Percentiles rank a stretch among this genome's conserved stretches.
These are phyloP conservation scores for Astropecten irregularis DNA, from an alignment of 53 echinoderm and acorn worm species.

Conservation along the genomic window DNA sequence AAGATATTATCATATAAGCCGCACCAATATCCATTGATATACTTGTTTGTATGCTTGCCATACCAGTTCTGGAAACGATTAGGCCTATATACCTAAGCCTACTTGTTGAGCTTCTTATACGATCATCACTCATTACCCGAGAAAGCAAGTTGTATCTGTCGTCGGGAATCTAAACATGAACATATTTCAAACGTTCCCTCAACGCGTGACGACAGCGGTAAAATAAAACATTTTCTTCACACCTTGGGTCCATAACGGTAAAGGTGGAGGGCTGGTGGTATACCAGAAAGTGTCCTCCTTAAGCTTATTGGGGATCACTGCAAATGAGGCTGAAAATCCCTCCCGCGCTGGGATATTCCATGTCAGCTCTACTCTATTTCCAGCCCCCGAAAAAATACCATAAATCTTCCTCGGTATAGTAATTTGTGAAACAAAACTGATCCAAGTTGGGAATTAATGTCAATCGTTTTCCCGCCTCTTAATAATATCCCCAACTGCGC, in stretches of 20 bases:
- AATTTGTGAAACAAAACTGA: neutral
- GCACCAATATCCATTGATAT: too few relatives aligned
- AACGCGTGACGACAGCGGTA: too few relatives aligned
- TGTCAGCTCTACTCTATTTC: neutral
- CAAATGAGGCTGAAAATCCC: constrained; percentile 2
- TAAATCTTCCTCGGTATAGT: neutral
- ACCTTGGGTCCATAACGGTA: too few relatives aligned
- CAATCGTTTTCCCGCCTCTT: neutral
- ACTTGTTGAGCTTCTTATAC: too few relatives aligned
- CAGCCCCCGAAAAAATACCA: neutral
- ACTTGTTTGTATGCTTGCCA: too few relatives aligned
- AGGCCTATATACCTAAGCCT: too few relatives aligned
- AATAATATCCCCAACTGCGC: constrained; percentile 16
- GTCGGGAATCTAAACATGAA: constrained; percentile 6
- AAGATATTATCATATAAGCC: too few relatives aligned
- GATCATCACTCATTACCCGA: too few relatives aligned
- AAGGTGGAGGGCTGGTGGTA: too few relatives aligned
- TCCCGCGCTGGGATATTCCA: neutral
- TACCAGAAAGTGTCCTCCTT: too few relatives aligned
- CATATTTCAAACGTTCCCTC: neutral
- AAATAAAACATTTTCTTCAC: too few relatives aligned
- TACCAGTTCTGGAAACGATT: too few relatives aligned
- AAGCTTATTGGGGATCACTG: neutral
- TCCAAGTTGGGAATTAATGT: neutral
- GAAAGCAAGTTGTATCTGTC: constrained; percentile 14